Evolutionary conservation across 2,797 vertebrate species (phyloP), one percentile per base, ranked within the genome.

Genomic region (Liasis olivaceus): DNA sequence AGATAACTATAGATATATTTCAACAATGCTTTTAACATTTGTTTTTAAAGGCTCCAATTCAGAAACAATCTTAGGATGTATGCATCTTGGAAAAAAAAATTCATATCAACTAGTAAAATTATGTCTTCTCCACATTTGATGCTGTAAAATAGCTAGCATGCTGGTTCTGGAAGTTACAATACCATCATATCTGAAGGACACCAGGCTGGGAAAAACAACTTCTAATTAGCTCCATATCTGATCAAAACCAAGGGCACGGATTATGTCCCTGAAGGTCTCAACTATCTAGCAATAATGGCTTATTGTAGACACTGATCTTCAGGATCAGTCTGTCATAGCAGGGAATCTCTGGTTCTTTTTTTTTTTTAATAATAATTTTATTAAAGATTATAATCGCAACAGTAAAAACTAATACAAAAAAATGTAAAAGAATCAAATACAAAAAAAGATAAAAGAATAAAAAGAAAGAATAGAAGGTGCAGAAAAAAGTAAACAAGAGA

Each of bases 21-120:
- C 42, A n/a, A 96, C 92, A 95, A 93, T 90, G 94, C n/a, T 94
- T 94, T 56, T 81, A 17, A 81, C 24, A 22, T 24, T 59, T 31
- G 69, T 60, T 89, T 56, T 72, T 51, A 88, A 72, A 54, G 28
- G 47, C 54, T 72, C 36, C 11, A 36, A 31, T 31, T 8, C 20
- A 58, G 66, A 17, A 66, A 88, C 28, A 58, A 72, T 15, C 51
- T 58, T 36, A 72, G n/a, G 2, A 36, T 72, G 5, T 81, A 9
- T 42, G 6, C 54, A 59, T 77, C 6, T 31, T 22, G n/a, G n/a
- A n/a, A n/a, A n/a, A n/a, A n/a, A n/a, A n/a, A n/a, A n/a, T n/a
- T n/a, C n/a, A 66, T 17, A n/a, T 11, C 26, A 54, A 85, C 63
- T n/a, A 64, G 12, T 88, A 51, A n/a, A 54, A 66, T 88, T 36